Conservation (phyloP, 2,797 vertebrate genomes). For the Myioborus melanocephalus region DNA sequence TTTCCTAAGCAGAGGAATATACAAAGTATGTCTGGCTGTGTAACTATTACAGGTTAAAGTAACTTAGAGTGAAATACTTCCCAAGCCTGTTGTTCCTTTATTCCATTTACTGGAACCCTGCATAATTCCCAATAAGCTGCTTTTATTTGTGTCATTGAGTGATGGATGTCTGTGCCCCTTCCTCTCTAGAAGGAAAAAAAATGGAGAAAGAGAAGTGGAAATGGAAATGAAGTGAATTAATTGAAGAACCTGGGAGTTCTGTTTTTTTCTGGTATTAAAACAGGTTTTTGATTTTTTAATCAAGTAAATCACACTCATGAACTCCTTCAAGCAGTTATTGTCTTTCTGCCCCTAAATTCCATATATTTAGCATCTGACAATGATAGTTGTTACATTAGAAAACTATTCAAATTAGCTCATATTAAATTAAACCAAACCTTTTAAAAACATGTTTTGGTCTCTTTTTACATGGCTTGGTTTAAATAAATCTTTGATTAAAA, state of each 20-base stretch:
- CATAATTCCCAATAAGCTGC: neutral
- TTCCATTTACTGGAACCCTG: neutral
- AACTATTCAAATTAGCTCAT: slow-evolving; percentile 56
- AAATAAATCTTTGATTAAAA: slow-evolving; percentile 76
- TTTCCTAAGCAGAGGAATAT: neutral
- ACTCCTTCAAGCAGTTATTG: neutral
- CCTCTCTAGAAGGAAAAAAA: neutral
- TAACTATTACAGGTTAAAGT: neutral
- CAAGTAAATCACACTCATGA: neutral
- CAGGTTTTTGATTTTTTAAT: neutral
- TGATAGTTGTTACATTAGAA: slow-evolving; percentile 24
- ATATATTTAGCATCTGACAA: slow-evolving; percentile 31
- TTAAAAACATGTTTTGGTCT: slow-evolving; percentile 65
- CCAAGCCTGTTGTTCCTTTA: neutral
- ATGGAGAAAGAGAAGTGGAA: neutral
- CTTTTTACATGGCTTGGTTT: slow-evolving; percentile 57
- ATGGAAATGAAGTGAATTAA: neutral
- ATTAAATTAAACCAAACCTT: slow-evolving; percentile 64
- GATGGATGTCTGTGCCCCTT: neutral
- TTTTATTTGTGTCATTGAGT: neutral
- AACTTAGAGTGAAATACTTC: neutral
- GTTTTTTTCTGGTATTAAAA: neutral
- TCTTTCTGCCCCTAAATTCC: neutral
- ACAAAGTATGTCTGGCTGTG: neutral
- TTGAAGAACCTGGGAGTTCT: neutral